A percentile compares a stretch with the other conserved stretches of the same genome.
Evolutionary conservation across 1,140 invertebrate species (phyloP).

Genomic region (Macrotrachela quadricornifera): DNA sequence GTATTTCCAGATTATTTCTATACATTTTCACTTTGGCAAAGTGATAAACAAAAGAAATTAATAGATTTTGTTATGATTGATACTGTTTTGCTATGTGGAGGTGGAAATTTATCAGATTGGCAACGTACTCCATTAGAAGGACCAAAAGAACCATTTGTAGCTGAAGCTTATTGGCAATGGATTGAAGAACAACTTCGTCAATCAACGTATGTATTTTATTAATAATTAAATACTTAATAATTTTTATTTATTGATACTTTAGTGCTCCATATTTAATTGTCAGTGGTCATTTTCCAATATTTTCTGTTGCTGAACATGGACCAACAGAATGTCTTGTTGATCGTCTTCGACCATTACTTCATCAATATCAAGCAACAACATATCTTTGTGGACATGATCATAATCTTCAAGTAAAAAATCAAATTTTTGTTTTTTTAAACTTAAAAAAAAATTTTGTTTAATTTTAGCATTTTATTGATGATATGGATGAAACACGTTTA

Average conservation of each 20-base stretch:
- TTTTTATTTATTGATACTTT: no score
- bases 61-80: constrained; percentile 31
- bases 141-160: constrained; percentile 3
- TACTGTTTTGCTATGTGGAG: constrained; percentile 31
- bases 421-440: neutral
- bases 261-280: constrained; percentile 31
- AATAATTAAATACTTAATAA: no score
- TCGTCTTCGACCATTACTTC: constrained; percentile 26
- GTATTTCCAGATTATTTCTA: constrained; percentile 31
- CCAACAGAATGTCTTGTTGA: constrained; percentile 29
- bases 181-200: no score
- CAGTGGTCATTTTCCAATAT: constrained; percentile 35
- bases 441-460: no score
- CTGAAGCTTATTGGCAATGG: no score
- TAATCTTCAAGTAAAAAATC: constrained; percentile 27
- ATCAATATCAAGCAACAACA: constrained; percentile 30
- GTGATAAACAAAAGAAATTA: constrained; percentile 6
- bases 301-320: constrained; percentile 33
- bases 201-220: no score
- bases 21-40: constrained; percentile 16
- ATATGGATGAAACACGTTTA: constrained; percentile 6
- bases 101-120: constrained; percentile 15
- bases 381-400: constrained; percentile 36
- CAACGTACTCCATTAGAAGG: neutral
- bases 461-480: no score